Evolutionary conservation across 1,140 invertebrate genomes (phyloP).

Genomic region (Ceratina calcarata): DNA sequence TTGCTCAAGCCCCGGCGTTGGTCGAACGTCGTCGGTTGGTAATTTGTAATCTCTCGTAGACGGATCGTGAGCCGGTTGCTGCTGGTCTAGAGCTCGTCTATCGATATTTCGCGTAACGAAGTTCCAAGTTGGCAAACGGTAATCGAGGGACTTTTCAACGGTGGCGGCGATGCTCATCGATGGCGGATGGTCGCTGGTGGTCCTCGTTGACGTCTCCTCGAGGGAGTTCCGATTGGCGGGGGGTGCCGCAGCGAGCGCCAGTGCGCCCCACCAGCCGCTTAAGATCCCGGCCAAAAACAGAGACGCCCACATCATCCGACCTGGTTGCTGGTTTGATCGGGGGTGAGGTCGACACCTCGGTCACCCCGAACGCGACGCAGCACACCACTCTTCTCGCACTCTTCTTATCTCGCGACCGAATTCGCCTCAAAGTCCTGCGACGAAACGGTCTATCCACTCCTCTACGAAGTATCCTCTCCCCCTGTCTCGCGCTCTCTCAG

Average conservation of each 20-base stretch:
- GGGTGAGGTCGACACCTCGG: conserved; percentile 63
- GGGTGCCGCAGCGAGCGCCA: conserved; percentile 69
- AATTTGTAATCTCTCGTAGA: conserved; percentile 8
- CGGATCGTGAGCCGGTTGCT: background rate
- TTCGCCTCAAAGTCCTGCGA: conserved; percentile 19
- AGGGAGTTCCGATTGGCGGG: conserved; percentile 67
- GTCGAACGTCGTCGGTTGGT: background rate
- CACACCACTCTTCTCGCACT: conserved; percentile 39
- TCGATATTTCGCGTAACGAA: conserved; percentile 24
- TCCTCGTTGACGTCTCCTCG: conserved; percentile 48
- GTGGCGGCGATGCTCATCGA: conserved; percentile 46
- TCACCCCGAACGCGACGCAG: conserved; percentile 55
- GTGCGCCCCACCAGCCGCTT: conserved; percentile 76
- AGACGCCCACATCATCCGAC: conserved; percentile 77
- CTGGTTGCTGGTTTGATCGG: conserved; percentile 64
- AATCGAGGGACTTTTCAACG: conserved; percentile 37
- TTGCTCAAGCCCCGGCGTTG: background rate
- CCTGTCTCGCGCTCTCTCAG: conserved; percentile 3
- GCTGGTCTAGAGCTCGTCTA: background rate
- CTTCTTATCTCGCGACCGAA: background rate
- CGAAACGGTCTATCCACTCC: background rate
- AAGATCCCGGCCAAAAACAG: conserved; percentile 76
- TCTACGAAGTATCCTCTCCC: background rate
- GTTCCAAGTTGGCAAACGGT: conserved; percentile 33
- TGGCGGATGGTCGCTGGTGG: conserved; percentile 49